Evolutionary conservation across 2,888 invertebrate genomes (phyloP).

Genomic region (Heliconius sara): DNA sequence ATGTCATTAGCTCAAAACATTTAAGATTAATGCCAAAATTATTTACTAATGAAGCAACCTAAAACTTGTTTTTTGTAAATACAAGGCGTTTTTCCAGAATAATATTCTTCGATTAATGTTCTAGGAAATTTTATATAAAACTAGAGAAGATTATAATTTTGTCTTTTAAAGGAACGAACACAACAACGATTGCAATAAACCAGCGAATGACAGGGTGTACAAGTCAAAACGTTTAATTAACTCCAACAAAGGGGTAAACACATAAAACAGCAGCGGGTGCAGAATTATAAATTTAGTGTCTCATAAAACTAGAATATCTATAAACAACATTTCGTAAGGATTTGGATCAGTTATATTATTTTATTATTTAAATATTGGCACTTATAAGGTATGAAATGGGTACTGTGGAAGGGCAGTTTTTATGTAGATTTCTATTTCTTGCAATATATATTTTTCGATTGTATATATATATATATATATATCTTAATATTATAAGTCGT

Average conservation of each 20-base stretch:
- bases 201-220: constrained; percentile 39
- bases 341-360: constrained; percentile 29
- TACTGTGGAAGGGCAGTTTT: not conserved
- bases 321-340: constrained; percentile 38
- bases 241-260: constrained; percentile 49
- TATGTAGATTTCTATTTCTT: too few species aligned
- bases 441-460: too few species aligned
- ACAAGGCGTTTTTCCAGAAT: not conserved
- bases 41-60: not conserved
- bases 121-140: not conserved
- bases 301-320: constrained; percentile 48
- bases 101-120: not conserved
- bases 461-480: too few species aligned
- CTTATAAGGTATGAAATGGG: not conserved
- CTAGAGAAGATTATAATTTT: not conserved
- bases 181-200: constrained; percentile 37
- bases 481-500: too few species aligned
- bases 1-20: not conserved
- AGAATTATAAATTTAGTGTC: constrained; percentile 50
- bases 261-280: constrained; percentile 48
- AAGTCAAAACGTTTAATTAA: constrained; percentile 50
- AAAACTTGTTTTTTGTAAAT: not conserved
- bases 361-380: constrained; percentile 20
- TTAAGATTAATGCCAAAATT: not conserved
- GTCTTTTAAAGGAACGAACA: not conserved